A percentile compares a stretch with the other conserved stretches of the same genome.
Conservation (phyloP, 2,797 vertebrate species). For the Astyanax mexicanus region DNA sequence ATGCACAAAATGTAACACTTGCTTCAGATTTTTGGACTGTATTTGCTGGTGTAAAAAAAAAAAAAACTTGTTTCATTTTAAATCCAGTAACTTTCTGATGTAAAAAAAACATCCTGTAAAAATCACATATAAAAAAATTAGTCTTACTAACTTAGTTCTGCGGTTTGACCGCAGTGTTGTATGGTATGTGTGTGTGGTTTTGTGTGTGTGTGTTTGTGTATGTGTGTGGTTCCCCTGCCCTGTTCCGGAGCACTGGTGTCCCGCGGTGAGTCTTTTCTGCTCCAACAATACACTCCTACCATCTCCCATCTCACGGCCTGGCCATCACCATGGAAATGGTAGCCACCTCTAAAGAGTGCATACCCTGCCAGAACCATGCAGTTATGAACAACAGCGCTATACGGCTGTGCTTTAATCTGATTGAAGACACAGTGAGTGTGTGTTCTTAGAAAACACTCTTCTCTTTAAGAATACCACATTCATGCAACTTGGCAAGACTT, state of each 20-base stretch:
- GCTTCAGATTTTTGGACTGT: too few relatives aligned
- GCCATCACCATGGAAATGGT: slow-evolving; percentile 55
- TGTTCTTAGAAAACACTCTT: slow-evolving; percentile 13
- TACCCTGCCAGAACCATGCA: slow-evolving; percentile 35
- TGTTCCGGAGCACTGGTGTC: slow-evolving; percentile 41
- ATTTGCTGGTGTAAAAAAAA: too few relatives aligned
- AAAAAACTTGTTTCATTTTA: too few relatives aligned
- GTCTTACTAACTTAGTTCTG: not conserved
- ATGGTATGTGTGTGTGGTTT: slow-evolving; percentile 14
- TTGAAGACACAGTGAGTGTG: slow-evolving; percentile 31
- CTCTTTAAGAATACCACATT: not conserved
- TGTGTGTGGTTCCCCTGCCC: slow-evolving; percentile 5
- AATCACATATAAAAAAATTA: not conserved
- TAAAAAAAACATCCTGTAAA: too few relatives aligned
- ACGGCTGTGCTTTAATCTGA: slow-evolving; percentile 28
- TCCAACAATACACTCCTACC: slow-evolving; percentile 38
- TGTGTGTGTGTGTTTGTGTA: slow-evolving; percentile 5
- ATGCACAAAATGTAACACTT: too few relatives aligned
- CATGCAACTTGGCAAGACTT: not conserved
- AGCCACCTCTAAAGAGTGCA: slow-evolving; percentile 37
- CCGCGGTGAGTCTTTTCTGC: slow-evolving; percentile 42
- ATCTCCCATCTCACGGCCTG: slow-evolving; percentile 40
- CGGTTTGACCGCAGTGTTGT: not conserved
- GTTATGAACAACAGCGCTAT: slow-evolving; percentile 29
- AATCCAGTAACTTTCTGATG: too few relatives aligned